Evolutionary conservation across 2,797 vertebrate species (phyloP), one percentile per base, ranked within the genome.

Genomic region (Rhabdophis nuchalis): DNA sequence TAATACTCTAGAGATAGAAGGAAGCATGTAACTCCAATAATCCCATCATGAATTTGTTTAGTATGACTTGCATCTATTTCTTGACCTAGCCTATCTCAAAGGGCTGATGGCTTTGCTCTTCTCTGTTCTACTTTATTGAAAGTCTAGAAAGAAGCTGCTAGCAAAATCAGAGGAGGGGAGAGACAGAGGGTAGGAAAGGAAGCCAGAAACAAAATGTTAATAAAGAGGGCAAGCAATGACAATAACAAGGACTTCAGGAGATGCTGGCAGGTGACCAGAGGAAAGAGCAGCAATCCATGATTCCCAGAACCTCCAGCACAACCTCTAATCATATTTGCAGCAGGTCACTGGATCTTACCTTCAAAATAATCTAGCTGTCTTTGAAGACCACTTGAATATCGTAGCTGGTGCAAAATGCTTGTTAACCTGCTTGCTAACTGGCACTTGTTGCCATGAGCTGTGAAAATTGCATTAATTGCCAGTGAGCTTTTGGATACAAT

Each of bases 401-500:
- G 20, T 46, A 82, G 41, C 41, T 46, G 36, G 41, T 46, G 10
- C 72, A 82, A 82, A 82, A 46, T 46, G 41, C 72, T 11, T 53
- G 93, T 92, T 96, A 96, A 96, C 93, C 91, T 93, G 92, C 92
- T 92, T 92, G 88, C 95, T 89, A 46, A 50, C 50, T 89, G 88
- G 16, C 61, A 89, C 57, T 89, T 56, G 88, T 56, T 46, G 10
- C 77, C 36, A 25, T 82, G 9, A 82, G 77, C 77, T 82, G 9
- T 82, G 72, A 41, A 46, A 41, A 3, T 12, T 25, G 36, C 10
- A 82, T 46, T 82, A 25, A 46, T 82, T 82, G 46, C 77, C 36
- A 82, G 41, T 46, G 77, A 46, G 3, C 25, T 82, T 82, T 41
- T 82, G 41, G 23, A 23, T 46, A 25, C 36, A 82, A 46, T 82